phyloP scores from a whole-genome alignment of 2,113 vertebrate genomes.

The Brachirus orientalis region DNA sequence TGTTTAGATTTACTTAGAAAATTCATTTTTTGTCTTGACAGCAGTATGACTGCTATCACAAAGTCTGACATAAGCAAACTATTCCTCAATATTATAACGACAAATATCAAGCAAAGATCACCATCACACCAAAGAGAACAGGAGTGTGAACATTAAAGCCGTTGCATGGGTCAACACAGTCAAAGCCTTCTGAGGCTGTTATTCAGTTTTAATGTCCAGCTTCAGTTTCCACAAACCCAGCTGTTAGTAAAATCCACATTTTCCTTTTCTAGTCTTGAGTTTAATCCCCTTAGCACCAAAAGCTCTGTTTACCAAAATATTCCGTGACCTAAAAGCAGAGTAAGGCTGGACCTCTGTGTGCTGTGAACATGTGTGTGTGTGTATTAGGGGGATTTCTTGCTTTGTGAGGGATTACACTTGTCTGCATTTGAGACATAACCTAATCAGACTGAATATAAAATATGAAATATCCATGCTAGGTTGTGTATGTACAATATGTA shows the following conservation, averaged over 20 bases:
- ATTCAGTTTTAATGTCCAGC: neutral
- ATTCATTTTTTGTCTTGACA: no score
- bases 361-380: constrained; percentile 45
- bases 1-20: no score
- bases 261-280: constrained; percentile 42
- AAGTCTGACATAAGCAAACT: no score
- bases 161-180: no score
- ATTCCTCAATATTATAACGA: no score
- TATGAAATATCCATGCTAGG: neutral
- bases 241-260: constrained; percentile 1
- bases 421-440: constrained; percentile 20
- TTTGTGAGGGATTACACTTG: constrained; percentile 47
- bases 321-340: constrained; percentile 60
- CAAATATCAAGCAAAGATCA: no score
- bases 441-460: constrained; percentile 15
- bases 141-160: no score
- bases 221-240: constrained; percentile 10
- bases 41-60: no score
- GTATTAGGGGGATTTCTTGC: constrained; percentile 40
- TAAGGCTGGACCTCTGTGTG: constrained; percentile 29
- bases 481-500: no score
- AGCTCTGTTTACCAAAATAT: constrained; percentile 66
- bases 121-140: no score
- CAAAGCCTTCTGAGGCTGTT: neutral
- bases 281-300: constrained; percentile 63